Percentiles rank a stretch among this genome's conserved stretches.
Evolutionary conservation across 2,113 vertebrate genomes (phyloP).

Genomic region (Nanorana parkeri): DNA sequence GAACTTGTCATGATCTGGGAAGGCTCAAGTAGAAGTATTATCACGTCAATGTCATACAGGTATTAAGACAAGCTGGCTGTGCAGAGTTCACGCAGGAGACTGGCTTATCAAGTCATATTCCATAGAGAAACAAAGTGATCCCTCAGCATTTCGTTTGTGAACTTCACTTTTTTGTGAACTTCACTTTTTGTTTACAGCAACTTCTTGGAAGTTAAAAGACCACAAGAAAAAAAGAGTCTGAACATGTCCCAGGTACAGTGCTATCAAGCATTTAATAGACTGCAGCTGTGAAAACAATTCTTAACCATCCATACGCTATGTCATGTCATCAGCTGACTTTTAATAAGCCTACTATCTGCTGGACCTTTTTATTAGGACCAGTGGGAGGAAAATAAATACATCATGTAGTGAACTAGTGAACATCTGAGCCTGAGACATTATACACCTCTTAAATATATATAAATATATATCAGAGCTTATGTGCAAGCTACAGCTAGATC

Average conservation of each 20-base stretch:
- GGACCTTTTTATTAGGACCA: constrained; percentile 73
- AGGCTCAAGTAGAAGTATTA: constrained; percentile 14
- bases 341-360: constrained; percentile 74
- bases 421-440: constrained; percentile 72
- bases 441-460: constrained; percentile 59
- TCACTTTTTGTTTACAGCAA: constrained; percentile 78
- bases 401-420: constrained; percentile 71
- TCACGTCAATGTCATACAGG: not conserved
- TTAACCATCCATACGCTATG: constrained; percentile 70
- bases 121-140: not conserved
- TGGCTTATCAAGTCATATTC: not conserved
- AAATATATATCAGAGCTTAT: constrained; percentile 24
- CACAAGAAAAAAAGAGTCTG: constrained; percentile 65
- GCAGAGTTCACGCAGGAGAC: not conserved
- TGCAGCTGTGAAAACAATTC: constrained; percentile 79
- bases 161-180: constrained; percentile 68
- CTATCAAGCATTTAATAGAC: constrained; percentile 70
- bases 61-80: not conserved
- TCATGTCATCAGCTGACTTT: constrained; percentile 76
- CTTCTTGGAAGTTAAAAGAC: constrained; percentile 77
- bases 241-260: constrained; percentile 70
- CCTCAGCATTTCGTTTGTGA: not conserved
- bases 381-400: constrained; percentile 73
- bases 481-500: not conserved
- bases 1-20: constrained; percentile 13